Conservation (phyloP, 2,113 vertebrate genomes). For the Limnothrissa miodon region DNA sequence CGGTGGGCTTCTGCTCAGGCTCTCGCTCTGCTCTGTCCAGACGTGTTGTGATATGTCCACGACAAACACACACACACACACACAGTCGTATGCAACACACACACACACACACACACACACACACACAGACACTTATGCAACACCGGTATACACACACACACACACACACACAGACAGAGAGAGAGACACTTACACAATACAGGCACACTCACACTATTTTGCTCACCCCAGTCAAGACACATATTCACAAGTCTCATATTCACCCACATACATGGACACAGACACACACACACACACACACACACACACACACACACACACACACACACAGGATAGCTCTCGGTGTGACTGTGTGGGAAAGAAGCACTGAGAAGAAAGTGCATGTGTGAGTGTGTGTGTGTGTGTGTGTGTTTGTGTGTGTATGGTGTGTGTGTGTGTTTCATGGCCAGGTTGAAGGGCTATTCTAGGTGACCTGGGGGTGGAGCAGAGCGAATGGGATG, state of each 20-base stretch:
- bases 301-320: constrained; percentile 5
- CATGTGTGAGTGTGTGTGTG: too few relatives aligned
- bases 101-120: neutral
- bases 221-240: neutral
- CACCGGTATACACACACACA: neutral
- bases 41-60: neutral
- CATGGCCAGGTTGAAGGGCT: too few relatives aligned
- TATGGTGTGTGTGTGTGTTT: too few relatives aligned
- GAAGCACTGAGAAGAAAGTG: neutral
- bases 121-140: neutral
- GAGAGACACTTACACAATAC: neutral
- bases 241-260: neutral
- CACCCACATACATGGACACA: neutral
- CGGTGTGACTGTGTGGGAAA: neutral
- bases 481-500: neutral
- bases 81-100: too few relatives aligned
- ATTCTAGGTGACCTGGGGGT: neutral
- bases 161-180: neutral
- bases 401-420: neutral
- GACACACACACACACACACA: neutral
- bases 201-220: neutral
- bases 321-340: neutral
- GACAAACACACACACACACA: too few relatives aligned
- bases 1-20: neutral
- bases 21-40: neutral